Evolutionary conservation across 2,888 invertebrate genomes (phyloP).

Genomic region (Aspidiotus destructor): DNA sequence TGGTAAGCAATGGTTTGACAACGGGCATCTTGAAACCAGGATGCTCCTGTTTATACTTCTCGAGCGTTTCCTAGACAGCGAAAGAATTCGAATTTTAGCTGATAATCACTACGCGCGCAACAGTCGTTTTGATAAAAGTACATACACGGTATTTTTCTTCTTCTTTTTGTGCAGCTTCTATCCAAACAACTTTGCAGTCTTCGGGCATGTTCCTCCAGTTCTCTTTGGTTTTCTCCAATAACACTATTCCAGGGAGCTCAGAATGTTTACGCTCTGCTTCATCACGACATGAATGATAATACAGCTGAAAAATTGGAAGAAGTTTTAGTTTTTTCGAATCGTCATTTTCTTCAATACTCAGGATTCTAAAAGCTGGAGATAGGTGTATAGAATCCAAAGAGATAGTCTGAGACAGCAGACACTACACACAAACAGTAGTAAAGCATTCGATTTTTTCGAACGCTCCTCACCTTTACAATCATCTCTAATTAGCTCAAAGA

Average conservation of each 20-base stretch:
- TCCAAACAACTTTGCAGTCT: constrained; percentile 34
- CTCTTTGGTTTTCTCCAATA: constrained; percentile 23
- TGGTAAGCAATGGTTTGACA: constrained; percentile 31
- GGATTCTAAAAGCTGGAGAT: no score
- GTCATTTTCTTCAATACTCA: neutral
- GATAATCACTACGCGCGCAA: neutral
- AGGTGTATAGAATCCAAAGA: no score
- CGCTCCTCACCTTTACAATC: neutral
- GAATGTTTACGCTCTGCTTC: neutral
- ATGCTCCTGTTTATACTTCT: constrained; percentile 33
- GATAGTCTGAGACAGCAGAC: no score
- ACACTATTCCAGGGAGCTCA: neutral
- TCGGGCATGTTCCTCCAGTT: constrained; percentile 33
- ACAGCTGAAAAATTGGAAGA: constrained; percentile 1
- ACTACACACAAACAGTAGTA: no score
- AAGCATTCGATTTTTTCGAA: no score
- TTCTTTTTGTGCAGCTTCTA: constrained; percentile 31
- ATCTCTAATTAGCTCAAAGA: neutral
- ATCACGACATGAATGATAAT: constrained; percentile 1
- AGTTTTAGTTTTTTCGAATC: neutral
- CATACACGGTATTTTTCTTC: constrained; percentile 26
- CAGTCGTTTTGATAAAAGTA: neutral
- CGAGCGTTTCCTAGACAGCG: constrained; percentile 16
- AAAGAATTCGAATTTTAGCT: neutral
- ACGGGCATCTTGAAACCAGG: constrained; percentile 32